Evolutionary conservation across 2,888 invertebrate genomes (phyloP).

Genomic region (Steinernema carpocapsae): DNA sequence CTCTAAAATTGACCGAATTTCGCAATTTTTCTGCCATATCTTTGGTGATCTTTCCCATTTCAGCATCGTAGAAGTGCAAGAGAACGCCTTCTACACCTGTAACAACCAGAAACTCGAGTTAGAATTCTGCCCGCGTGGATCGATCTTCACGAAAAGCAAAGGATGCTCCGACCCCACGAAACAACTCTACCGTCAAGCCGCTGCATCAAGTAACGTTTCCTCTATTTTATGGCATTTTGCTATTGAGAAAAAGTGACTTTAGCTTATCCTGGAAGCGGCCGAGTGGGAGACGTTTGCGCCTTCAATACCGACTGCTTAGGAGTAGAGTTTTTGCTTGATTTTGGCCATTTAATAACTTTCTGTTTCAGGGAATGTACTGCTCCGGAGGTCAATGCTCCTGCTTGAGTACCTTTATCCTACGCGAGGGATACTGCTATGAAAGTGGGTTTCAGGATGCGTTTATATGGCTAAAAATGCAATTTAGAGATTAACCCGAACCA

Average conservation of each 20-base stretch:
- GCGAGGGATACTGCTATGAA: constrained; percentile 58
- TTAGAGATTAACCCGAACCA: constrained; percentile 61
- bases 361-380: constrained; percentile 58
- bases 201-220: constrained; percentile 47
- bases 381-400: constrained; percentile 59
- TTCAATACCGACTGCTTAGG: constrained; percentile 60
- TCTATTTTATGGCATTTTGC: neutral
- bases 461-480: too few relatives aligned
- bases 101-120: constrained; percentile 25
- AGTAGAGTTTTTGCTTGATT: constrained; percentile 29
- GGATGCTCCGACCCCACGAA: constrained; percentile 57
- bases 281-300: constrained; percentile 57
- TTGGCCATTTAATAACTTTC: neutral
- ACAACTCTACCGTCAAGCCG: constrained; percentile 53
- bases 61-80: constrained; percentile 7
- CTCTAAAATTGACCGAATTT: too few relatives aligned
- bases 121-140: constrained; percentile 46
- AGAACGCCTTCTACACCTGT: neutral
- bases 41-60: too few relatives aligned
- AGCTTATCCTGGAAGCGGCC: constrained; percentile 49
- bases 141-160: constrained; percentile 44
- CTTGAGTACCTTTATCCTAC: constrained; percentile 57
- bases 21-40: too few relatives aligned
- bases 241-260: constrained; percentile 5
- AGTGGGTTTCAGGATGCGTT: constrained; percentile 43